Evolutionary conservation across 2,797 vertebrate species (phyloP), one percentile per base, ranked within the genome.

Genomic region (Dendrocincla tyrannina): DNA sequence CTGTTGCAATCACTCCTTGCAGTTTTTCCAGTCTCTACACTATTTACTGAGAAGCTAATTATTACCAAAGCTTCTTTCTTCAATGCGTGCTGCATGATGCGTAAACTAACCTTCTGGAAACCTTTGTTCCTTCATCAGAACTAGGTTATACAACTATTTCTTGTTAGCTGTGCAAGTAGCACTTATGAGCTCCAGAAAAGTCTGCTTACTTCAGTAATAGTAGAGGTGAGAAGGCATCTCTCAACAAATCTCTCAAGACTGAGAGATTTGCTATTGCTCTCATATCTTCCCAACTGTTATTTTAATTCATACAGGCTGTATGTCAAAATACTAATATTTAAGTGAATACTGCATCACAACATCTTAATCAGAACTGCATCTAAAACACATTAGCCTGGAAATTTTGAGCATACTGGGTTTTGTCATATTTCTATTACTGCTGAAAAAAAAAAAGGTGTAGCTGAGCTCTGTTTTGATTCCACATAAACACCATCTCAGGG

Each of bases 41-140:
- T 69, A 56, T 84, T 92, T 46, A 79, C 11, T 68, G 63, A 93
- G 68, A 39, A 87, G 82, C 58, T 91, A 93, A 85, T 81, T 91
- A 91, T 68, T 90, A 88, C 56, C 79, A 89, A 95, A 83, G 60
- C 68, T 62, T 33, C 69, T 75, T 86, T 94, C 80, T 88, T 76
- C 55, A 72, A n/a, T 18, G 46, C 18, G 17, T 37, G 70, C 80
- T 81, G 67, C 62, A 78, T 68, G n/a, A 37, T 27, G 28, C 66
- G 80, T 78, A 86, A 91, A 86, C 58, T 75, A 85, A 76, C 85
- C 77, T 86, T 63, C 32, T 59, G 67, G 74, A 64, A 95, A 93
- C 59, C 63, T 93, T 87, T 85, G 64, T 68, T 85, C 72, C 37
- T 87, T 63, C 12, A 32, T 73, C 74, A 74, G 67, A 89, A 60